These are phyloP conservation scores for Hemithea aestivaria DNA, from an alignment of 2,888 invertebrate genomes.

Conservation along the genomic window DNA sequence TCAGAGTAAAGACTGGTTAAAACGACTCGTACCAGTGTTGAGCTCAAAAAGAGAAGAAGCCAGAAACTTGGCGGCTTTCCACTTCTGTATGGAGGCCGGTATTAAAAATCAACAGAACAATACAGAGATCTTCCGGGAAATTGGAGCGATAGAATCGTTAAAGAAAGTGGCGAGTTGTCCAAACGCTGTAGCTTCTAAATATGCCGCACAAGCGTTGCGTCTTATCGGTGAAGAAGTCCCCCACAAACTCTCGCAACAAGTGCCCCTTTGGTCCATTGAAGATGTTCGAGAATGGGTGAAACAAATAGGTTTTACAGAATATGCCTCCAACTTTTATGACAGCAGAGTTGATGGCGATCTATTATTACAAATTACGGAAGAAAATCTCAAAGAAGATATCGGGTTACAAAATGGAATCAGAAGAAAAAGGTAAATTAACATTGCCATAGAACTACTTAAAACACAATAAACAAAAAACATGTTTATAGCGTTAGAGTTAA, in stretches of 20 bases:
- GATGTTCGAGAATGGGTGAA: slow-evolving; percentile 99
- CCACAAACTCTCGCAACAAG: slow-evolving; percentile 98
- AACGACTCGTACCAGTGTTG: slow-evolving; percentile 94
- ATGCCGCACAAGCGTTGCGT: slow-evolving; percentile 94
- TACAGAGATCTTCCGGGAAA: slow-evolving; percentile 94
- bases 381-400: slow-evolving; percentile 95
- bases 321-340: slow-evolving; percentile 89
- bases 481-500: no score
- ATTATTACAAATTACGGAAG: slow-evolving; percentile 93
- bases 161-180: slow-evolving; percentile 98
- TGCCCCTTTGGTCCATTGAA: slow-evolving; percentile 97
- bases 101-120: slow-evolving; percentile 97
- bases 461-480: no score
- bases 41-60: slow-evolving; percentile 98
- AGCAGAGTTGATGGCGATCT: slow-evolving; percentile 98
- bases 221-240: slow-evolving; percentile 98
- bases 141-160: slow-evolving; percentile 96
- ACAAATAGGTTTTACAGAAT: slow-evolving; percentile 96
- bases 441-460: neutral
- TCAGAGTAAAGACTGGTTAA: slow-evolving; percentile 96
- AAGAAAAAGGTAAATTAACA: slow-evolving; percentile 83
- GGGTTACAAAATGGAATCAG: slow-evolving; percentile 95
- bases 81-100: slow-evolving; percentile 99
- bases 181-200: slow-evolving; percentile 98
- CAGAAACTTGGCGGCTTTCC: slow-evolving; percentile 97